Conservation (phyloP, 1,140 invertebrate species). For the Holcopasites calliopsidis region DNA sequence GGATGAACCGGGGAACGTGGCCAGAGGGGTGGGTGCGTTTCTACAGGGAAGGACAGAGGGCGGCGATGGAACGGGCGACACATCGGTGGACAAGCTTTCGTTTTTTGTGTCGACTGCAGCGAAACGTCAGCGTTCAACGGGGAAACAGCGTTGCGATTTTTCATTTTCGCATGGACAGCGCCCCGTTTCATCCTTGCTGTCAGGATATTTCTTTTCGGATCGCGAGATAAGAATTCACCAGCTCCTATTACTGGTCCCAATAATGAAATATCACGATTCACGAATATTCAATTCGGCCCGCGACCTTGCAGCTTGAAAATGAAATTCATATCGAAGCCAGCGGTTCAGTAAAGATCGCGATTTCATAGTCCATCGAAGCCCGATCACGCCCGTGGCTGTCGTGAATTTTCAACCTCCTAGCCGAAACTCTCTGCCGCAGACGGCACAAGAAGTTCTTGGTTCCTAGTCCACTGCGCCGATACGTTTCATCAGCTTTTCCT, state of each 20-base stretch:
- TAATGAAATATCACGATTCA: too few species aligned
- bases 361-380: slow-evolving; percentile 61
- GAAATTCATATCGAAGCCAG: slow-evolving; percentile 8
- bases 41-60: not conserved
- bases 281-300: not conserved
- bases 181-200: not conserved
- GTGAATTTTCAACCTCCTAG: slow-evolving; percentile 58
- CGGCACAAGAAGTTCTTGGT: slow-evolving; percentile 47
- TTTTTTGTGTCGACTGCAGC: slow-evolving; percentile 53
- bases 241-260: too few species aligned
- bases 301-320: slow-evolving; percentile 32
- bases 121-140: slow-evolving; percentile 32
- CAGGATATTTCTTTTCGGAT: not conserved
- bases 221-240: not conserved
- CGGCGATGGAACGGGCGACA: slow-evolving; percentile 26
- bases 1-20: not conserved
- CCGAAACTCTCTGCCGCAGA: slow-evolving; percentile 10
- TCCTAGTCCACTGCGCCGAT: slow-evolving; percentile 31
- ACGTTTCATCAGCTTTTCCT: slow-evolving; percentile 16
- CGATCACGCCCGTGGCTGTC: slow-evolving; percentile 44
- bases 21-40: slow-evolving; percentile 31
- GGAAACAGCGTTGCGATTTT: slow-evolving; percentile 35
- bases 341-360: slow-evolving; percentile 44
- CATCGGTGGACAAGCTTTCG: slow-evolving; percentile 43
- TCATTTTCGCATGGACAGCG: not conserved